Conservation (phyloP, 2,113 vertebrate species). For the Plestiodon gilberti region DNA sequence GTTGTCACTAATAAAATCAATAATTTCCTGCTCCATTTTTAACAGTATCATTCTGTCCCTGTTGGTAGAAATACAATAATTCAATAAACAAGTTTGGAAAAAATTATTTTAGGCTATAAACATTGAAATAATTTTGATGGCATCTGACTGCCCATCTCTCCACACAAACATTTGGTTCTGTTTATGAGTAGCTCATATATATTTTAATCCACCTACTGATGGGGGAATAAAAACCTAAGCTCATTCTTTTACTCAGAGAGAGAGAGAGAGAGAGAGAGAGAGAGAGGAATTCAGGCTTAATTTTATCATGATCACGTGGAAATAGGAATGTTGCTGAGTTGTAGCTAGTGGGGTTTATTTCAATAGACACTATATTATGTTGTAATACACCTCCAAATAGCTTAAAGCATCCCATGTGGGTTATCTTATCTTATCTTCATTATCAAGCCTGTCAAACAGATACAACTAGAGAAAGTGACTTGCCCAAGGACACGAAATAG, state of each 20-base stretch:
- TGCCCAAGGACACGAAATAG: too few relatives aligned
- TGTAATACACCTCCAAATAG: not conserved
- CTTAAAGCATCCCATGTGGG: not conserved
- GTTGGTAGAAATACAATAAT: constrained; percentile 55
- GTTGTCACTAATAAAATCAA: constrained; percentile 92
- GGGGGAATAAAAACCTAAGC: not conserved
- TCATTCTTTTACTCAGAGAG: not conserved
- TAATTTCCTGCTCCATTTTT: constrained; percentile 97
- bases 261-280: too few relatives aligned
- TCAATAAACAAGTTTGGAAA: not conserved
- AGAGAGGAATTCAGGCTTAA: not conserved
- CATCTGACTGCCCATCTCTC: not conserved
- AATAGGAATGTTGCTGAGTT: not conserved
- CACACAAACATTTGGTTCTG: not conserved
- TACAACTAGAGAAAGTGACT: not conserved
- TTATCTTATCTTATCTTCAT: not conserved
- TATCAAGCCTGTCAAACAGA: not conserved
- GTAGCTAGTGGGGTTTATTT: too few relatives aligned
- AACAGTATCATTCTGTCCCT: constrained; percentile 95
- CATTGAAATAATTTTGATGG: not conserved
- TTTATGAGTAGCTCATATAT: rapidly evolving
- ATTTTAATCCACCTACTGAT: not conserved
- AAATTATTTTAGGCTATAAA: not conserved
- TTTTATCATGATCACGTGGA: not conserved
- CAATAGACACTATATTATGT: not conserved